phyloP scores from a whole-genome alignment of 2,888 invertebrate genomes.

The Oligia strigilis region DNA sequence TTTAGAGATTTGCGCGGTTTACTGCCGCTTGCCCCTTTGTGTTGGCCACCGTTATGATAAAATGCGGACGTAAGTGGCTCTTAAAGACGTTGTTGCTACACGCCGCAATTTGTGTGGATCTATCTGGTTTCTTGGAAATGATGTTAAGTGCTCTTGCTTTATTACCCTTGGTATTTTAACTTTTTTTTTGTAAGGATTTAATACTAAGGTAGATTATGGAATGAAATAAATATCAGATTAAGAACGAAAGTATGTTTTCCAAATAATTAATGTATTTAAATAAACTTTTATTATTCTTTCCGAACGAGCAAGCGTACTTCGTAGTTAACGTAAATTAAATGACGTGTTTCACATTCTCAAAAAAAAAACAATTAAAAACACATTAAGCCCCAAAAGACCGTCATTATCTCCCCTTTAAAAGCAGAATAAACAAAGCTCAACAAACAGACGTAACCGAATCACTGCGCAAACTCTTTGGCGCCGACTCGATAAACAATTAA shows the following conservation, averaged over 20 bases:
- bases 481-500: conserved; percentile 56
- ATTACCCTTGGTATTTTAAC: background rate
- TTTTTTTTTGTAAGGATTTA: conserved; percentile 6
- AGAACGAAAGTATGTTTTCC: background rate
- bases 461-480: conserved; percentile 45
- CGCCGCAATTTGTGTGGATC: conserved; percentile 46
- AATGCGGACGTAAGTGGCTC: conserved; percentile 48
- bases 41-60: conserved; percentile 50
- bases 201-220: background rate
- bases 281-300: background rate
- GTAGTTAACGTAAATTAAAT: background rate
- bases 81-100: conserved; percentile 57
- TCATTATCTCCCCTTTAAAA: conserved; percentile 45
- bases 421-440: conserved; percentile 50
- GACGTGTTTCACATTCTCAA: conserved; percentile 4
- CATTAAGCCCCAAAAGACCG: conserved; percentile 31
- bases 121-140: conserved; percentile 40
- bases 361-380: conserved; percentile 42
- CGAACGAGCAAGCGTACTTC: background rate
- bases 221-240: background rate
- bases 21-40: conserved; percentile 41
- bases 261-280: background rate
- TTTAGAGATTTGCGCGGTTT: conserved; percentile 62
- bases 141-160: conserved; percentile 36
- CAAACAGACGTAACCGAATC: conserved; percentile 41